Conservation (phyloP, 2,113 vertebrate species). For the Boulengeromyrus knoepffleri region DNA sequence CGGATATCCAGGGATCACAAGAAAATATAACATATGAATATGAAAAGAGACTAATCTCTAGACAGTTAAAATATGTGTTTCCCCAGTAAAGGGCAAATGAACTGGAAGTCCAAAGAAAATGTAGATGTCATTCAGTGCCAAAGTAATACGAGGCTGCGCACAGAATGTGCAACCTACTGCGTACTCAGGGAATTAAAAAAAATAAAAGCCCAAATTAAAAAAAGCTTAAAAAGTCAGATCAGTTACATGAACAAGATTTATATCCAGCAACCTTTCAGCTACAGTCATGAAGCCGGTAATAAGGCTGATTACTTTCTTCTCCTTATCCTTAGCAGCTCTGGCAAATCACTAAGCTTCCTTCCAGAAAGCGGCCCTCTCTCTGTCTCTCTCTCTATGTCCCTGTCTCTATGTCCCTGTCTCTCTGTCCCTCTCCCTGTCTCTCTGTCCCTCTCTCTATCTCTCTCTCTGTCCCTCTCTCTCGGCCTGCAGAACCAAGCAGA, state of each 20-base stretch:
- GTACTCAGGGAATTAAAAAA: not conserved
- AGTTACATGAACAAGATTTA: not conserved
- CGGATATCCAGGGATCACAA: not conserved
- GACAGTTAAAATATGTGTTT: not conserved
- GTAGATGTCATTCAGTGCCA: not conserved
- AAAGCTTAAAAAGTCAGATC: not conserved
- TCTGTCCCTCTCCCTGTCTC: too few species aligned
- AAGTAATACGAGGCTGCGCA: not conserved
- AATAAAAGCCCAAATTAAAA: not conserved
- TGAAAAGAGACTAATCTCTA: not conserved
- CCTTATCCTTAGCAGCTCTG: not conserved
- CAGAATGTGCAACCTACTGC: not conserved
- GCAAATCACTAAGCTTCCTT: not conserved
- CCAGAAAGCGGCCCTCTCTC: not conserved
- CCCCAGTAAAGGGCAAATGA: not conserved
- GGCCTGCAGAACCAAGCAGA: not conserved
- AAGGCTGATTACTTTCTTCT: not conserved
- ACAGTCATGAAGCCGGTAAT: not conserved
- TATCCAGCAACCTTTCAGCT: not conserved
- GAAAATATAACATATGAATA: not conserved
- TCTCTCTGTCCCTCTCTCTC: not conserved
- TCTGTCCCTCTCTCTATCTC: too few species aligned
- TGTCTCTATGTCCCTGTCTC: too few species aligned
- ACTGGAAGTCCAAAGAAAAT: not conserved
- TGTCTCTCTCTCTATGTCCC: not conserved